These are phyloP conservation scores for Chiridota heheva DNA, from an alignment of 35 echinoderm and acorn worm species.

Conservation along the genomic window DNA sequence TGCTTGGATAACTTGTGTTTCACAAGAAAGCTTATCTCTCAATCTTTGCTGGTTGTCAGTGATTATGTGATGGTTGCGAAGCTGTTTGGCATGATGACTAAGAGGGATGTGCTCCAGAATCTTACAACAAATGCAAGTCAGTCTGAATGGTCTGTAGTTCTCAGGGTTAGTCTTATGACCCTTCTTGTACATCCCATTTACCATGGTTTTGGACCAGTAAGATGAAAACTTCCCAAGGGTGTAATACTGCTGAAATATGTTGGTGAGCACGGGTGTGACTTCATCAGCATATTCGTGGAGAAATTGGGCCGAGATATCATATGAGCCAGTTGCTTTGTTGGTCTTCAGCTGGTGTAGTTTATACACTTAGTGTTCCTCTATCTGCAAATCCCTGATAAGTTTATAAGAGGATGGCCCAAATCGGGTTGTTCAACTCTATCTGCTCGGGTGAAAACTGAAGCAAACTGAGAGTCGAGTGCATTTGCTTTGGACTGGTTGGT, in stretches of 20 bases:
- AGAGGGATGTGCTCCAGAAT: constrained; percentile 27
- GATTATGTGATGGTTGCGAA: constrained; percentile 26
- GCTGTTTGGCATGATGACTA: constrained; percentile 34
- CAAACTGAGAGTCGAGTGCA: constrained; percentile 19
- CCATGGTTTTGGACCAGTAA: constrained; percentile 36
- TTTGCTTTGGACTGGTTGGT: constrained; percentile 8
- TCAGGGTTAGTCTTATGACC: constrained; percentile 41
- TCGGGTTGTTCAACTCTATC: not conserved
- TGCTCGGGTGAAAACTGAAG: constrained; percentile 33
- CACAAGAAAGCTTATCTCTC: constrained; percentile 23
- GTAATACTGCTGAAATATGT: constrained; percentile 33
- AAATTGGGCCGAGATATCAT: constrained; percentile 23
- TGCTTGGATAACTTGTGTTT: constrained; percentile 38
- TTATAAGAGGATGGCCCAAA: not conserved
- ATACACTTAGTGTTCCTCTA: constrained; percentile 11
- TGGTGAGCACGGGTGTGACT: constrained; percentile 10
- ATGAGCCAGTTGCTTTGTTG: constrained; percentile 31
- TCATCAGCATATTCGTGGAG: constrained; percentile 18
- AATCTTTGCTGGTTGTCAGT: constrained; percentile 46
- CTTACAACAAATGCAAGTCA: too few species aligned
- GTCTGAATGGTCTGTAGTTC: constrained; percentile 49
- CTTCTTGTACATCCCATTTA: constrained; percentile 28
- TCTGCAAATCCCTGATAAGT: not conserved
- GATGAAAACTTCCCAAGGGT: not conserved
- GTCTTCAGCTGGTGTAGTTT: constrained; percentile 8